Percentiles rank a stretch among this genome's conserved stretches.
phyloP scores from a whole-genome alignment of 2,888 invertebrate species.

The Selenia dentaria region DNA sequence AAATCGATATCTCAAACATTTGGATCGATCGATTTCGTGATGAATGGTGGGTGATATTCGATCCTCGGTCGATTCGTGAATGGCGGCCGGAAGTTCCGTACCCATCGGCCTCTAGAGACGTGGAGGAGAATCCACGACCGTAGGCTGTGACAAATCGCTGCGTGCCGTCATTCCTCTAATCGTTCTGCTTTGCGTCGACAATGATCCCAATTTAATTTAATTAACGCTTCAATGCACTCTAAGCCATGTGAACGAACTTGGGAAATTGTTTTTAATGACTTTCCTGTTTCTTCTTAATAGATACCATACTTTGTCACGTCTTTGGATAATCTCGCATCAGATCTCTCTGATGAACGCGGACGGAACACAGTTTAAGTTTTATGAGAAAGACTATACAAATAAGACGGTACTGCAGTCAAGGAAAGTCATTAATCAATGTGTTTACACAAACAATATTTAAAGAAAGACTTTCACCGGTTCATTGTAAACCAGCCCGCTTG shows the following conservation, averaged over 20 bases:
- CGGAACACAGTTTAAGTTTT: slow-evolving; percentile 26
- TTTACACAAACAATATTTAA: too few relatives aligned
- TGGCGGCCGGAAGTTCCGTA: slow-evolving; percentile 67
- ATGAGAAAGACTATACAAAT: slow-evolving; percentile 23
- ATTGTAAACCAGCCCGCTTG: too few relatives aligned
- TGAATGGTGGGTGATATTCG: slow-evolving; percentile 70
- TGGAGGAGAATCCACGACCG: slow-evolving; percentile 47
- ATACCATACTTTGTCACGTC: slow-evolving; percentile 37
- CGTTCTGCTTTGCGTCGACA: slow-evolving; percentile 63
- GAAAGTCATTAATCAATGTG: too few relatives aligned
- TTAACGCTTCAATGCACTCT: slow-evolving; percentile 68
- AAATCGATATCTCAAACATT: slow-evolving; percentile 75
- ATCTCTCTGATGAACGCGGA: slow-evolving; percentile 33
- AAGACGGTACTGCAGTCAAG: too few relatives aligned
- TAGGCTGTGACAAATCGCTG: slow-evolving; percentile 75
- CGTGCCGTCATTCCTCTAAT: slow-evolving; percentile 63
- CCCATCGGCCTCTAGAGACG: slow-evolving; percentile 31
- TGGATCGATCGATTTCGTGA: slow-evolving; percentile 75
- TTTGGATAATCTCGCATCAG: slow-evolving; percentile 30
- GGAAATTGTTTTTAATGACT: slow-evolving; percentile 37
- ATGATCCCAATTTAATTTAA: slow-evolving; percentile 74
- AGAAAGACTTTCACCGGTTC: too few relatives aligned
- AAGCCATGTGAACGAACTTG: slow-evolving; percentile 53
- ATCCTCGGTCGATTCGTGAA: slow-evolving; percentile 73
- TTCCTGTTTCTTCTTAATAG: slow-evolving; percentile 37